These are phyloP conservation scores for Lytechinus pictus DNA, from an alignment of 35 echinoderm and acorn worm species.

Conservation along the genomic window DNA sequence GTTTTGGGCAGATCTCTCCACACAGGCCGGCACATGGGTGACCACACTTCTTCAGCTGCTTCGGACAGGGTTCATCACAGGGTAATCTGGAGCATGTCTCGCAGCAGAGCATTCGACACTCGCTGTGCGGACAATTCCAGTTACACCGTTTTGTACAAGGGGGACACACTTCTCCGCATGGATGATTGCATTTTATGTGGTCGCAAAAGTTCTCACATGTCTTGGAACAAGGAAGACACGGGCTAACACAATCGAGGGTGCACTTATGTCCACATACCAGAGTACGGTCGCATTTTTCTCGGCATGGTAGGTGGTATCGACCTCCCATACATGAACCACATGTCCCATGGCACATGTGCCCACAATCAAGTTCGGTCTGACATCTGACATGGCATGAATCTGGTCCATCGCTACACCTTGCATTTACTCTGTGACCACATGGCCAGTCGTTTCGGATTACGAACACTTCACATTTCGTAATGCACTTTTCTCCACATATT, in stretches of 20 bases:
- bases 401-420: constrained; percentile 58
- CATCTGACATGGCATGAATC: constrained; percentile 67
- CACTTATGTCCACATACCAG: constrained; percentile 89
- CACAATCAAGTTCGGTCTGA: constrained; percentile 64
- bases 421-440: constrained; percentile 77
- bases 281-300: constrained; percentile 59
- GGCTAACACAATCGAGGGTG: constrained; percentile 60
- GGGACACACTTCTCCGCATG: constrained; percentile 54
- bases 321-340: constrained; percentile 24
- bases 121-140: constrained; percentile 42
- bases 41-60: constrained; percentile 28
- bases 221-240: constrained; percentile 51
- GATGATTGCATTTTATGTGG: constrained; percentile 54
- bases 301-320: constrained; percentile 18
- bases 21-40: constrained; percentile 84
- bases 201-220: constrained; percentile 14
- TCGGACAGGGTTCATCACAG: constrained; percentile 60
- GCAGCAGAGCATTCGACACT: constrained; percentile 23
- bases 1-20: constrained; percentile 73
- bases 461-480: neutral
- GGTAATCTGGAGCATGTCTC: constrained; percentile 20
- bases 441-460: constrained; percentile 36
- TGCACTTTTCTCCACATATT: constrained; percentile 37
- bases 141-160: constrained; percentile 49
- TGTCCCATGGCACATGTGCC: constrained; percentile 57